Percentiles rank a stretch among this genome's conserved stretches.
Conservation (phyloP, 2,113 vertebrate species). For the Petrocephalus zakoni region DNA sequence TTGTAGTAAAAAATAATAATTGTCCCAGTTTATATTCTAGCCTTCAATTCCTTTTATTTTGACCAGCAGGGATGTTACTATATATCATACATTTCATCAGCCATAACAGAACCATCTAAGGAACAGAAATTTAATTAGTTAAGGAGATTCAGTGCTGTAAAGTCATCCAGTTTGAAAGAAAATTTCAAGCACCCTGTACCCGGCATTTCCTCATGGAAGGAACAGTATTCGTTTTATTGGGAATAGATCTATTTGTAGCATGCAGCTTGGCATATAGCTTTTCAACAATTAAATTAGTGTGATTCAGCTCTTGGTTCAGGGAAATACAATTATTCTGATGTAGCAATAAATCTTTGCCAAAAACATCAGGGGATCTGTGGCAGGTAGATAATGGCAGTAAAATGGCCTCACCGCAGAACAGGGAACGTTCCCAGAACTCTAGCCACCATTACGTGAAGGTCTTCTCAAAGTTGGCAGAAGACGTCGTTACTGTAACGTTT, state of each 20-base stretch:
- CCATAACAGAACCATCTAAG: not conserved
- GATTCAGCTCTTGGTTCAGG: not conserved
- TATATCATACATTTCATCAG: not conserved
- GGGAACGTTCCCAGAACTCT: too few relatives aligned
- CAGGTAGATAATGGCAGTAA: not conserved
- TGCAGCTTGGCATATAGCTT: not conserved
- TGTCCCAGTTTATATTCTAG: too few relatives aligned
- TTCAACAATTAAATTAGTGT: not conserved
- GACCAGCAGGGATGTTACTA: not conserved
- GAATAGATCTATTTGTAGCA: not conserved
- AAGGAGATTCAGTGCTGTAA: not conserved
- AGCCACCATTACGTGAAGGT: too few relatives aligned
- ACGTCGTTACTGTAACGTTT: too few relatives aligned
- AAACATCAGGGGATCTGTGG: not conserved
- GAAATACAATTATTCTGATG: constrained; percentile 10
- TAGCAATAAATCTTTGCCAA: not conserved
- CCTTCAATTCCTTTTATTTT: not conserved
- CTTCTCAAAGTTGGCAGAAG: too few relatives aligned
- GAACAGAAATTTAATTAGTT: not conserved
- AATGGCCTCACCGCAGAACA: not conserved
- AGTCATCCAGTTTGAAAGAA: not conserved
- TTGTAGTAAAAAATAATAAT: too few relatives aligned
- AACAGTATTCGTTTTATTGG: not conserved
- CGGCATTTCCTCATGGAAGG: not conserved
- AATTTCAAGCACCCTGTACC: not conserved